Evolutionary conservation across 37 sponge, comb jelly and placozoan genomes (phyloP), one percentile per base, ranked within the genome.

Genomic region (Ephydatia muelleri): DNA sequence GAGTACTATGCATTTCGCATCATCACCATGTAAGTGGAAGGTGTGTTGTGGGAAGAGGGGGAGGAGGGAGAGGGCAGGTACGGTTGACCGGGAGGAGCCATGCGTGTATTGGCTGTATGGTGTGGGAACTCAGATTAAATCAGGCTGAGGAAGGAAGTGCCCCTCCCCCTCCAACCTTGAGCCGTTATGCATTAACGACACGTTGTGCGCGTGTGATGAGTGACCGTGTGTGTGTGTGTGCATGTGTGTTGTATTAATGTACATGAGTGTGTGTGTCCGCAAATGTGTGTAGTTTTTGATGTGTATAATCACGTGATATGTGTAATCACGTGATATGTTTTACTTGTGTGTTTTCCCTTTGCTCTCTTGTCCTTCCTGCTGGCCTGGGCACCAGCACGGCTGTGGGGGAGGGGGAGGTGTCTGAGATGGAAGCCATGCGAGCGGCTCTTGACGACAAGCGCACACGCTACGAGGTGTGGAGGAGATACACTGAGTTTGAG

Each of bases 401-500:
- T 11, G 47, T 43, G 47, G 47, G 47, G 8, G 47, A 43, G 4
- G 47, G 8, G 8, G 47, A 43, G 47, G 6, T 43, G 47, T 11
- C 47, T 11, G 47, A 43, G 34, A 28, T 16, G 34, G 72, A 34
- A 72, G 29, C 29, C 29, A 68, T 68, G 29, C 70, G 5, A 30
- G 12, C 70, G 3, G 5, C 4, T 5, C 75, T 80, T 26, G 27
- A 32, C 65, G 57, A 37, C 34, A 37, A 5, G 6, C 70, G 30
- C 12, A 6, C 70, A 27, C 74, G 86, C 16, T 85, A 84, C 27
- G 89, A 93, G 64, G 85, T 90, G 26, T 94, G 94, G 94, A 79
- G 91, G 48, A 79, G 94, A n/a, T 94, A 94, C 83, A 83, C 85
- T 29, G 94, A 94, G 65, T 94, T 94, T 88, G 94, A 94, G 29